A percentile compares a stretch with the other conserved stretches of the same genome.
phyloP scores from a whole-genome alignment of 2,797 vertebrate genomes.

The Poeciliopsis turneri region DNA sequence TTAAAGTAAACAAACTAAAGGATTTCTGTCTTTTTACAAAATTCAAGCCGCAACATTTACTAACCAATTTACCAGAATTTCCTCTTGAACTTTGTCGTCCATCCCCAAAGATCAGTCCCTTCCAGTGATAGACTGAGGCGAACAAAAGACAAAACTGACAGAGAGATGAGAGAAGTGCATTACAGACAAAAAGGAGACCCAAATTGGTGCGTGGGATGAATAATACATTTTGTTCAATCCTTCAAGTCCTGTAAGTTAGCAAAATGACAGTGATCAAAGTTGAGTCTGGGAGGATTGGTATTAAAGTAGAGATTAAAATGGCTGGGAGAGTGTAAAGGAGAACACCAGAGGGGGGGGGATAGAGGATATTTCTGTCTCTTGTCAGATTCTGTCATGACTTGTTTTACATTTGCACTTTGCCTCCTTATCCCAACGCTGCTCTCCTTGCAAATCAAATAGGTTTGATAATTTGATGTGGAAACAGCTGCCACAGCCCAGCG shows the following conservation, averaged over 20 bases:
- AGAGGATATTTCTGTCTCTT: conserved; percentile 71
- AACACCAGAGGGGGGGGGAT: conserved; percentile 56
- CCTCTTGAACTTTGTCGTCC: conserved; percentile 22
- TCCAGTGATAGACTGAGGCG: conserved; percentile 32
- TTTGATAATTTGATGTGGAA: conserved; percentile 63
- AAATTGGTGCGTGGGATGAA: conserved; percentile 73
- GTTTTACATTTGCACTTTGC: conserved; percentile 78
- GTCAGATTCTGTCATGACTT: conserved; percentile 77
- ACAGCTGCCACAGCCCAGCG: conserved; percentile 54
- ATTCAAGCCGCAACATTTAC: conserved; percentile 8
- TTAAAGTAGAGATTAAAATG: conserved; percentile 75
- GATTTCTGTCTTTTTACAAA: not conserved
- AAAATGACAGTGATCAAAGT: conserved; percentile 79
- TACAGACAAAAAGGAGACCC: conserved; percentile 63
- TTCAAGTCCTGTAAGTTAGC: conserved; percentile 72
- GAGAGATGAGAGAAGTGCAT: conserved; percentile 73
- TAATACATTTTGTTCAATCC: conserved; percentile 75
- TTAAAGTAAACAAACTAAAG: not conserved
- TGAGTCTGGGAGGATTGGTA: conserved; percentile 73
- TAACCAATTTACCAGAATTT: conserved; percentile 17
- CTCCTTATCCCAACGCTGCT: conserved; percentile 63
- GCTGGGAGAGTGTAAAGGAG: conserved; percentile 64
- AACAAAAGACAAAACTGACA: conserved; percentile 68
- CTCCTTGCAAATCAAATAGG: conserved; percentile 62
- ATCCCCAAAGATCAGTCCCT: conserved; percentile 35